Percentiles rank a stretch among this genome's conserved stretches.
phyloP scores from a whole-genome alignment of 2,113 vertebrate species.

The Clarias magur region DNA sequence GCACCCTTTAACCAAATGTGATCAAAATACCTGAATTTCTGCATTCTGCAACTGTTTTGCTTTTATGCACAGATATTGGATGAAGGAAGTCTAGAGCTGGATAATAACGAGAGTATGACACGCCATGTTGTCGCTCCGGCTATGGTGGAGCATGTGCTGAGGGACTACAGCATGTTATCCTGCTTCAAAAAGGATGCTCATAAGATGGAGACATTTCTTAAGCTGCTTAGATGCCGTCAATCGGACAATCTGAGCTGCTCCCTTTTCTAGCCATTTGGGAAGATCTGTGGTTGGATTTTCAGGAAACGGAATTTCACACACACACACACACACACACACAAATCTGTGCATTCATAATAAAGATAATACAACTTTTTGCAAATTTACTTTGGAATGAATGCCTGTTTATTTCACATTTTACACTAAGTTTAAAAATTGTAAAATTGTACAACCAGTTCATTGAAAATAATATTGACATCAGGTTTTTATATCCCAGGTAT shows the following conservation, averaged over 20 bases:
- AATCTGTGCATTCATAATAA: not conserved
- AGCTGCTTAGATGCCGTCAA: slow-evolving; percentile 53
- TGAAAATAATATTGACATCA: not conserved
- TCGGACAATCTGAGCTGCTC: slow-evolving; percentile 43
- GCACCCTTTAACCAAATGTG: not conserved
- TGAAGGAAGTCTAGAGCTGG: slow-evolving; percentile 27
- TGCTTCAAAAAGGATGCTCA: slow-evolving; percentile 61
- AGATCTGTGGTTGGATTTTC: not conserved
- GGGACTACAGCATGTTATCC: slow-evolving; percentile 51
- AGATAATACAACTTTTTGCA: not conserved
- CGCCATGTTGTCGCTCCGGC: not conserved
- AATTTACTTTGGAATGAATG: not conserved
- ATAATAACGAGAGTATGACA: slow-evolving; percentile 11
- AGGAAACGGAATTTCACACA: not conserved
- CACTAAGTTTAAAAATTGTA: not conserved
- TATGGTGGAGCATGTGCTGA: slow-evolving; percentile 42
- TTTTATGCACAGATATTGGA: slow-evolving; percentile 46
- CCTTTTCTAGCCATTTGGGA: slow-evolving; percentile 17
- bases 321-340: rapidly evolving
- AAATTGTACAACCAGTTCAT: not conserved
- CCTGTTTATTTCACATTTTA: not conserved
- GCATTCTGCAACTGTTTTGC: not conserved
- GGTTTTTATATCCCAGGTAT: not conserved
- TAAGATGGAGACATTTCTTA: slow-evolving; percentile 61
- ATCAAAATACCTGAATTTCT: not conserved